A percentile compares a stretch with the other conserved stretches of the same genome.
Conservation (phyloP, 2,113 vertebrate genomes). For the Isurus oxyrinchus region DNA sequence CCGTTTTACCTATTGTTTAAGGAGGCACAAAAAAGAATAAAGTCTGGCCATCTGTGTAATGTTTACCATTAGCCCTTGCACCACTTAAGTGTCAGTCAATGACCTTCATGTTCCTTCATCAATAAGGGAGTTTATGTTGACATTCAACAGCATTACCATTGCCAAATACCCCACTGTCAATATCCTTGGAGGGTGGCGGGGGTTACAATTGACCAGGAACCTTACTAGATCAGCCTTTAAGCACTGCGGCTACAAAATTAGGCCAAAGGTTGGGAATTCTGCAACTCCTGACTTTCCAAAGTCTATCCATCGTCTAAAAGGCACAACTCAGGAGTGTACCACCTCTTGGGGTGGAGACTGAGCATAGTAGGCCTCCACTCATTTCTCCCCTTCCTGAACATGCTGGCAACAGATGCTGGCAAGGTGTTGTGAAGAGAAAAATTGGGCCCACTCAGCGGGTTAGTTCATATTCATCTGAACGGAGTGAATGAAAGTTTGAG, state of each 20-base stretch:
- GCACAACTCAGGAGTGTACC: too few species aligned
- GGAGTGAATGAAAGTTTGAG: not conserved
- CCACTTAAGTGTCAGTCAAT: not conserved
- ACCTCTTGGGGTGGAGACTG: not conserved
- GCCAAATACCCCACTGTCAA: too few species aligned
- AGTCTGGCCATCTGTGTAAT: not conserved
- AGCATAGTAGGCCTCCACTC: not conserved
- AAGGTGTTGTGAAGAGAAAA: not conserved
- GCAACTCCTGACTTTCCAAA: too few species aligned
- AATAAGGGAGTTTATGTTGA: too few species aligned
- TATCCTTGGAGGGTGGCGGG: too few species aligned
- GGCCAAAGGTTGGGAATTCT: too few species aligned
- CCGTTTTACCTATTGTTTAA: not conserved
- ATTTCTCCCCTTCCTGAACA: not conserved
- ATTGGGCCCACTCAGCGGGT: not conserved
- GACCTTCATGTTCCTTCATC: not conserved
- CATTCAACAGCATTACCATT: too few species aligned
- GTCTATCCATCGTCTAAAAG: too few species aligned
- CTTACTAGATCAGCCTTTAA: too few species aligned
- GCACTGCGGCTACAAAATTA: too few species aligned
- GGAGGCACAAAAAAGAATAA: not conserved
- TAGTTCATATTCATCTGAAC: not conserved
- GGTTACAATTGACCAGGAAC: too few species aligned
- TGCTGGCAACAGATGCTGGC: not conserved
- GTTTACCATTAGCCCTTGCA: not conserved